Evolutionary conservation across 2,888 invertebrate species (phyloP).

Genomic region (Scaptomyza parva): DNA sequence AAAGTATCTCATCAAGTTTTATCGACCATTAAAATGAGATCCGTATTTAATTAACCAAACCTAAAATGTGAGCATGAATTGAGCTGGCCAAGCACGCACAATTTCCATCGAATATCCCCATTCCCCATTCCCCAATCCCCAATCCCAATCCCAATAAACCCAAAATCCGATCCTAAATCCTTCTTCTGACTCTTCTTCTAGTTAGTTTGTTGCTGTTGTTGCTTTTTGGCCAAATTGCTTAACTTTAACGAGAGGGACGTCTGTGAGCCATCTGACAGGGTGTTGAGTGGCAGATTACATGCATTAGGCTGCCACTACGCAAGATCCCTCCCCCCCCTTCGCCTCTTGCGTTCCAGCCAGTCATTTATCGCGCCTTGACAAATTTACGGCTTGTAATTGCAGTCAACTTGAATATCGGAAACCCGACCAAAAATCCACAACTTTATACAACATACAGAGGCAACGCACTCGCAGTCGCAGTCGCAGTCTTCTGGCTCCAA

Average conservation of each 20-base stretch:
- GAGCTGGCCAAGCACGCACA: slow-evolving; percentile 68
- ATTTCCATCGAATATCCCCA: slow-evolving; percentile 23
- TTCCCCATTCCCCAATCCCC: slow-evolving; percentile 7
- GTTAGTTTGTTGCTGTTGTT: slow-evolving; percentile 51
- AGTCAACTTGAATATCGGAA: slow-evolving; percentile 74
- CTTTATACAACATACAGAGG: slow-evolving; percentile 58
- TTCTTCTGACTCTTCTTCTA: slow-evolving; percentile 6
- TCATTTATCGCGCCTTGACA: slow-evolving; percentile 81
- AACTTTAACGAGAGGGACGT: slow-evolving; percentile 46
- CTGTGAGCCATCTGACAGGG: slow-evolving; percentile 68
- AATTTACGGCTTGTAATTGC: slow-evolving; percentile 83
- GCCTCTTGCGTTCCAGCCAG: slow-evolving; percentile 10
- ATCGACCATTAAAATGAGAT: slow-evolving; percentile 83
- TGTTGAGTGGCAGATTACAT: slow-evolving; percentile 81
- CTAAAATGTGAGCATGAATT: slow-evolving; percentile 85
- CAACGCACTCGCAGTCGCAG: slow-evolving; percentile 46
- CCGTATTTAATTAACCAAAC: slow-evolving; percentile 83
- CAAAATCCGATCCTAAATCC: background rate
- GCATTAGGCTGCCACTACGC: slow-evolving; percentile 77
- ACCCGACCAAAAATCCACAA: slow-evolving; percentile 73
- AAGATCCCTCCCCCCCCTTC: background rate
- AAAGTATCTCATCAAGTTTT: slow-evolving; percentile 84
- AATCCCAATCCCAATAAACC: background rate
- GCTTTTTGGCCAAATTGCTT: slow-evolving; percentile 64
- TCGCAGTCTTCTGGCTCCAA: slow-evolving; percentile 12